phyloP scores from a whole-genome alignment of 2,797 vertebrate genomes.

The Psittacula derbiana region DNA sequence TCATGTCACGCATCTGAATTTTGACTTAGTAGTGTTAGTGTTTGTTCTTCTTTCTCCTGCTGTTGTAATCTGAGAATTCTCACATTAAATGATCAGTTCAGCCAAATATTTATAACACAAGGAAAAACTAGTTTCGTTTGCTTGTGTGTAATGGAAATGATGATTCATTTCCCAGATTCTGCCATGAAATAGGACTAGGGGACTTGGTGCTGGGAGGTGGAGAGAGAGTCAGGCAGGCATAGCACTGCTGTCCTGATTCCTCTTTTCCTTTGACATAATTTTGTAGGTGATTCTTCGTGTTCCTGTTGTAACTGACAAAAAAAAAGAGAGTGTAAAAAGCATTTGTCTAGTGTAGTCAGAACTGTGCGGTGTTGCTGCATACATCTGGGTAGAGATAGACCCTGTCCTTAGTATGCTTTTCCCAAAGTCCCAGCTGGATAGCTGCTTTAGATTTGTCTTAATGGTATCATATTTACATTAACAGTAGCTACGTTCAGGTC shows the following conservation, averaged over 20 bases:
- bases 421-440: neutral
- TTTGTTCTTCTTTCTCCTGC: neutral
- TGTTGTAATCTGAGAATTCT: neutral
- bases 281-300: neutral
- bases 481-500: neutral
- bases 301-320: neutral
- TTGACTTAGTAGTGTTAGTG: neutral
- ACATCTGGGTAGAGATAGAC: neutral
- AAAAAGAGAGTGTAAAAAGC: neutral
- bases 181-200: neutral
- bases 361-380: neutral
- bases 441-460: neutral
- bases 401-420: neutral
- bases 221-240: neutral
- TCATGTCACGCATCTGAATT: neutral
- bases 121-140: neutral
- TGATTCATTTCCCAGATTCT: neutral
- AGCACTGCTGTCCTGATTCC: neutral
- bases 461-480: neutral
- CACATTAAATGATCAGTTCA: neutral
- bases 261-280: neutral
- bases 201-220: neutral
- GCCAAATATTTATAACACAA: neutral
- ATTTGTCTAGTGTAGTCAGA: neutral
- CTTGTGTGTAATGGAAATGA: neutral